A percentile compares a stretch with the other conserved stretches of the same genome.
Conservation (phyloP, 2,888 invertebrate genomes). For the Salticus scenicus region DNA sequence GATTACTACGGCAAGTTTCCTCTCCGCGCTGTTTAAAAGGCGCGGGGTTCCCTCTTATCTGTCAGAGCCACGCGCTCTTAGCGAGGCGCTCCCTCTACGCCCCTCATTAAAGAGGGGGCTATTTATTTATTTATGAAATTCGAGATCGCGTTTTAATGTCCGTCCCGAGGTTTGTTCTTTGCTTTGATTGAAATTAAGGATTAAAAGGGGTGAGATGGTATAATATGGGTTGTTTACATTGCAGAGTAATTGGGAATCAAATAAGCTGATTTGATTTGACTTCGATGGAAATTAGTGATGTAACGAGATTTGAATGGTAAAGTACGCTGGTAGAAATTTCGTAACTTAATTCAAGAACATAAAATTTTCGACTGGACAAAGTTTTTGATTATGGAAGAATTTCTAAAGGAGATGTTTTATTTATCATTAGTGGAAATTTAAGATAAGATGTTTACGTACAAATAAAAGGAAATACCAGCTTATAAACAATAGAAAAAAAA, state of each 20-base stretch:
- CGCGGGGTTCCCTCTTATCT: constrained; percentile 53
- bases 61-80: constrained; percentile 60
- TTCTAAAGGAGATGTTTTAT: too few species aligned
- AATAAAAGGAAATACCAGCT: too few species aligned
- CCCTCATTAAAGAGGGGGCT: constrained; percentile 55
- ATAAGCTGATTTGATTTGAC: background rate
- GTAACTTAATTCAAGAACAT: background rate
- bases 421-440: background rate
- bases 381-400: too few species aligned
- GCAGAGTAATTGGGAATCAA: background rate
- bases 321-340: background rate
- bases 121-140: constrained; percentile 66
- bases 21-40: constrained; percentile 52
- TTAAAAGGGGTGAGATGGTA: background rate
- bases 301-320: constrained; percentile 2
- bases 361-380: background rate
- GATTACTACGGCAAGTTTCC: constrained; percentile 66
- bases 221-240: background rate
- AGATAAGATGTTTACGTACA: background rate
- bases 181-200: constrained; percentile 43
- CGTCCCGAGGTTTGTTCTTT: constrained; percentile 2
- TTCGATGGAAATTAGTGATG: background rate
- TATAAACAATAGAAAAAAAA: too few species aligned
- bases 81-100: constrained; percentile 30
- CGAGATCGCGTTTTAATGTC: constrained; percentile 55